phyloP scores from a whole-genome alignment of 2,888 invertebrate species.

The Drosophila ustulata region DNA sequence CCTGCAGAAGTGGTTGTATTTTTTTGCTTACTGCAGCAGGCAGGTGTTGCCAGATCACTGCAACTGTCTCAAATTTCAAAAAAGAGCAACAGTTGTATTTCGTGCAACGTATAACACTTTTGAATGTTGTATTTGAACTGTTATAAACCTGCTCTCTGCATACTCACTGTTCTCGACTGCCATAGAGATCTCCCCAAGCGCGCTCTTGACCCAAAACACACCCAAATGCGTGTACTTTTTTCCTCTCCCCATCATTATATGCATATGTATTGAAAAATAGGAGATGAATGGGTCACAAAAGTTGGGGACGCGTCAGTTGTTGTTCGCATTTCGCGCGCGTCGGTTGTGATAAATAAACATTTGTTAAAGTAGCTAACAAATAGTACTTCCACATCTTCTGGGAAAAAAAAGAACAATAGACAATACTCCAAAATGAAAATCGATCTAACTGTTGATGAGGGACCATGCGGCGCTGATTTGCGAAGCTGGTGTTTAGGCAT shows the following conservation, averaged over 20 bases:
- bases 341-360: constrained; percentile 15
- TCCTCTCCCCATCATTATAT: background rate
- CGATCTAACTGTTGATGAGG: constrained; percentile 69
- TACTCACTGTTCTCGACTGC: background rate
- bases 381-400: background rate
- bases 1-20: background rate
- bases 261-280: background rate
- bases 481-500: constrained; percentile 72
- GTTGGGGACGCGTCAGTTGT: constrained; percentile 36
- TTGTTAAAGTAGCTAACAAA: constrained; percentile 16
- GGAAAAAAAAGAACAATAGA: constrained; percentile 7
- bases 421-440: constrained; percentile 61
- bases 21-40: background rate
- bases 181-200: background rate
- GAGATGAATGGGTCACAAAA: constrained; percentile 21
- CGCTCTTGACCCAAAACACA: background rate
- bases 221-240: background rate
- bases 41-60: background rate
- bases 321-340: constrained; percentile 33
- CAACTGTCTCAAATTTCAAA: background rate
- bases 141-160: background rate
- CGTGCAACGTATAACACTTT: background rate
- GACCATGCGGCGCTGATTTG: constrained; percentile 65
- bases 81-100: background rate
- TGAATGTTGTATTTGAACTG: background rate